These are phyloP conservation scores for Pycnonotus jocosus DNA, from an alignment of 2,113 vertebrate genomes.

Conservation along the genomic window DNA sequence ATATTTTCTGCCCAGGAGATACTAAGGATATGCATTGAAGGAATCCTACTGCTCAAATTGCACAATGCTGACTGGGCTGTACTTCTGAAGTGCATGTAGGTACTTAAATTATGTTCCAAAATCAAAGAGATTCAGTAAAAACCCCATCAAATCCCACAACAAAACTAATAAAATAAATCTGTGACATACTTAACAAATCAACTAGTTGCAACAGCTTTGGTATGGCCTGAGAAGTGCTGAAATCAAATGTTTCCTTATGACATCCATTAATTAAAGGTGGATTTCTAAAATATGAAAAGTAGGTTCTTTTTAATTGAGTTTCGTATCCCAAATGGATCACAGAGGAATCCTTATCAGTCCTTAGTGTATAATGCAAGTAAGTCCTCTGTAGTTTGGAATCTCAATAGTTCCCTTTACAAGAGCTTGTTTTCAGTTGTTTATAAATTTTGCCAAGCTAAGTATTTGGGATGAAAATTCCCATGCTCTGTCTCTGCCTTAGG, in stretches of 20 bases:
- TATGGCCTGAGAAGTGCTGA: neutral
- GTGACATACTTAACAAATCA: neutral
- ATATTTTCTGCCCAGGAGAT: neutral
- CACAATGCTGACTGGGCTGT: neutral
- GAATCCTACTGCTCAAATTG: neutral
- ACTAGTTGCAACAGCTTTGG: neutral
- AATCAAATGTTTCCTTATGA: neutral
- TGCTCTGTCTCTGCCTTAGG: slow-evolving; percentile 9
- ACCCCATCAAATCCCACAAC: neutral
- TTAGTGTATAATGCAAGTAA: neutral
- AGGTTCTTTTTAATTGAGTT: neutral
- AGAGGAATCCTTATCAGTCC: neutral
- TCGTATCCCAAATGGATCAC: neutral
- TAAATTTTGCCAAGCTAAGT: slow-evolving; percentile 23
- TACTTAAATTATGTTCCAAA: neutral
- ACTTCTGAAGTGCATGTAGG: neutral
- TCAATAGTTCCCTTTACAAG: neutral
- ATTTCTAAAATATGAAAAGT: neutral
- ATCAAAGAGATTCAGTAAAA: neutral
- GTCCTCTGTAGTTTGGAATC: neutral
- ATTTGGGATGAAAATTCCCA: slow-evolving; percentile 28
- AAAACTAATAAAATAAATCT: neutral
- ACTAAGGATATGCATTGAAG: neutral
- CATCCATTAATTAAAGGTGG: neutral
- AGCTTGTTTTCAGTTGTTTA: neutral